phyloP scores from a whole-genome alignment of 2,113 vertebrate species.

The Corythornis madagascariensis region DNA sequence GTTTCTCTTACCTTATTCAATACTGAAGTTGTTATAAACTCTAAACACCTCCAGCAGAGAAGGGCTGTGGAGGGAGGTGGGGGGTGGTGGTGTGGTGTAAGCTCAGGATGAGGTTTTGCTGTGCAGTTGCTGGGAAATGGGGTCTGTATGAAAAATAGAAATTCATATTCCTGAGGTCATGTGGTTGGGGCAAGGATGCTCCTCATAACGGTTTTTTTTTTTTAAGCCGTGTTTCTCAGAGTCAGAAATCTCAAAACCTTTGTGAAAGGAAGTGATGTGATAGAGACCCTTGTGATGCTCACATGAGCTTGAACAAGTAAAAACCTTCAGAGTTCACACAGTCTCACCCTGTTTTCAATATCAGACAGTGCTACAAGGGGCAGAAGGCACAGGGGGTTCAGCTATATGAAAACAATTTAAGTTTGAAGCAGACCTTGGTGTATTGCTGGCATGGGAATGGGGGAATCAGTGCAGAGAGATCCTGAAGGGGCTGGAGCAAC shows the following conservation, averaged over 20 bases:
- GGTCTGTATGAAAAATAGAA: neutral
- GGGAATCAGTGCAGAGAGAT: neutral
- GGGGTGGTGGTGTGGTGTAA: neutral
- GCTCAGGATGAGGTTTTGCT: rapidly evolving
- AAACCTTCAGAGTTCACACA: neutral
- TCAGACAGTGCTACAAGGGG: neutral
- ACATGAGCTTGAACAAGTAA: neutral
- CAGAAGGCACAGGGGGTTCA: neutral
- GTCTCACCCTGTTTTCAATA: neutral
- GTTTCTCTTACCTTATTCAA: neutral
- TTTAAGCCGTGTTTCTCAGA: neutral
- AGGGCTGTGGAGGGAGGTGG: neutral
- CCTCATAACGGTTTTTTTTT: neutral
- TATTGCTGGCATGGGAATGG: neutral
- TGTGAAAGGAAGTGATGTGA: rapidly evolving
- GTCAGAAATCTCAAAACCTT: neutral
- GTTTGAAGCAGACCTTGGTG: neutral
- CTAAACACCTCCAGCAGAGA: too few relatives aligned
- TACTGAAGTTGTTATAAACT: rapidly evolving
- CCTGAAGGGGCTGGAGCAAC: neutral
- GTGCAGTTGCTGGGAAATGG: neutral
- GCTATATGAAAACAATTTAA: neutral
- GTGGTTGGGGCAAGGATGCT: neutral
- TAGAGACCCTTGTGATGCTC: neutral
- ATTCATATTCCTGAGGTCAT: neutral